phyloP scores from a whole-genome alignment of 2,113 vertebrate species.

The Laticauda laticaudata region DNA sequence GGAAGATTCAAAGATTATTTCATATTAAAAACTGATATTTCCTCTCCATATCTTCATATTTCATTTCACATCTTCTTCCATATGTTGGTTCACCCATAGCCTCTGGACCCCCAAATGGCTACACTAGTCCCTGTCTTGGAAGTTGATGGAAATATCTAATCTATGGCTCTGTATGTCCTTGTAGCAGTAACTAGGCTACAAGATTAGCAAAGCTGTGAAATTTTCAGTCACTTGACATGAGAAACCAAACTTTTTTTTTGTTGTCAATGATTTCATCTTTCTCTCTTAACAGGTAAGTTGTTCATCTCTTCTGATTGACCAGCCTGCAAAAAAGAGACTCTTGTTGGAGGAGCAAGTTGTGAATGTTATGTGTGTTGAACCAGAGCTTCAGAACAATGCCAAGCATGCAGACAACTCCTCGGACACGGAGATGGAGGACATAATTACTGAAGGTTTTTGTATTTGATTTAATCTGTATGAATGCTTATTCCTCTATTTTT shows the following conservation, averaged over 20 bases:
- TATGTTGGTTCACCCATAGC: background rate
- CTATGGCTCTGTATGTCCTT: background rate
- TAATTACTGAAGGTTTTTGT: slow-evolving; percentile 79
- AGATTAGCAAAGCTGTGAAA: background rate
- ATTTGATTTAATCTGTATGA: slow-evolving; percentile 29
- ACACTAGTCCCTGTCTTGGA: background rate
- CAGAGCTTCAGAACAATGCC: slow-evolving; percentile 77
- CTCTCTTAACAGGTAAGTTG: slow-evolving; percentile 76
- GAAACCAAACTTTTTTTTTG: background rate
- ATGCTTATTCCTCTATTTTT: background rate
- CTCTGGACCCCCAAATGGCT: background rate
- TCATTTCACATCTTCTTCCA: slow-evolving; percentile 26
- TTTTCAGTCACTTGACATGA: background rate
- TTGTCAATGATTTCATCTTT: slow-evolving; percentile 38
- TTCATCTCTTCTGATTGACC: slow-evolving; percentile 78
- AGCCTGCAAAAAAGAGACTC: slow-evolving; percentile 79
- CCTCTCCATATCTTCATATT: background rate
- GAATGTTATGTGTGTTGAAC: slow-evolving; percentile 77
- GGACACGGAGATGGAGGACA: slow-evolving; percentile 86
- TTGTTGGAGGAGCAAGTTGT: slow-evolving; percentile 79
- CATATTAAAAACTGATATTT: background rate
- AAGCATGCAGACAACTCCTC: slow-evolving; percentile 85
- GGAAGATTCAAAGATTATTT: background rate
- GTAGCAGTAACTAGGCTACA: background rate
- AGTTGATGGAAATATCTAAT: slow-evolving; percentile 20